Conservation (phyloP, 1,140 invertebrate species). For the Anastrepha ludens region DNA sequence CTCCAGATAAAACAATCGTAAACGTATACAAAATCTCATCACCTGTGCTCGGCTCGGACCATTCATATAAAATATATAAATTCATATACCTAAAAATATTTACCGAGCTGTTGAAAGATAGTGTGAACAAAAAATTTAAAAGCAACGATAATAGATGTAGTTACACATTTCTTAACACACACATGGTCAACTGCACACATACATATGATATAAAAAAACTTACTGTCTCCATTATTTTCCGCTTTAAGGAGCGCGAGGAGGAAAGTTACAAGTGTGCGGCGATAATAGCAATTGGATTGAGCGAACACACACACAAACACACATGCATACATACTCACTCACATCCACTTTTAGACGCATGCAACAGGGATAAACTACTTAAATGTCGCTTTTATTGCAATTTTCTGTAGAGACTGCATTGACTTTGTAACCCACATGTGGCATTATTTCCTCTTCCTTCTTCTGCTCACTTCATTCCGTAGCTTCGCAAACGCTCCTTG, state of each 20-base stretch:
- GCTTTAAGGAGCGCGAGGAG: not conserved
- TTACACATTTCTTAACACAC: not conserved
- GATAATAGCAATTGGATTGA: slow-evolving; percentile 48
- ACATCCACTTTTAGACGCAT: not conserved
- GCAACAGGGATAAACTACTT: slow-evolving; percentile 37
- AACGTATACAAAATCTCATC: too few relatives aligned
- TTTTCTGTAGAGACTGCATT: slow-evolving; percentile 49
- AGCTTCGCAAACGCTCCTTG: not conserved
- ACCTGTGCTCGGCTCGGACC: too few relatives aligned
- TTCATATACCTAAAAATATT: too few relatives aligned
- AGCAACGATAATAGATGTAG: not conserved
- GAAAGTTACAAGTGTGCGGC: not conserved
- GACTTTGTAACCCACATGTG: slow-evolving; percentile 47
- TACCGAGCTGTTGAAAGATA: not conserved
- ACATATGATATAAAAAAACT: not conserved
- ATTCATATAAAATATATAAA: too few relatives aligned
- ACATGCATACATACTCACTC: not conserved
- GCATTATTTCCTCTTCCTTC: not conserved
- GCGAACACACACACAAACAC: not conserved
- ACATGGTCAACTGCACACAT: not conserved
- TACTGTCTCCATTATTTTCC: not conserved
- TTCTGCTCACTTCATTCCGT: not conserved
- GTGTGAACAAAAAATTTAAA: not conserved
- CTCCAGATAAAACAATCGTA: too few relatives aligned
- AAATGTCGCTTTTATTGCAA: slow-evolving; percentile 51